Percentiles rank a stretch among this genome's conserved stretches.
phyloP scores from a whole-genome alignment of 2,888 invertebrate species.

The Noctua janthina region DNA sequence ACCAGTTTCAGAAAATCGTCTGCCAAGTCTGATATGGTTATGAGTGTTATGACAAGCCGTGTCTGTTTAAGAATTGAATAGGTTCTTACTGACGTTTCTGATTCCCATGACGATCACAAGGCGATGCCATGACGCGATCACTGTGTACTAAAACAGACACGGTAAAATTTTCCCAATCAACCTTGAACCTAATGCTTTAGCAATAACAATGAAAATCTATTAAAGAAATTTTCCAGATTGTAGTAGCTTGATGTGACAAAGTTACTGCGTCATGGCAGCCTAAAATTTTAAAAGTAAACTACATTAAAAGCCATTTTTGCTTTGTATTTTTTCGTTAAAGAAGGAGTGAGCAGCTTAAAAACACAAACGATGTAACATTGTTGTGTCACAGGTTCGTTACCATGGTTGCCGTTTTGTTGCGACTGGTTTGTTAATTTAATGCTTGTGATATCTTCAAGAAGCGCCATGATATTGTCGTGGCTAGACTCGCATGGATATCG shows the following conservation, averaged over 20 bases:
- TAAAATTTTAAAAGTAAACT: background rate
- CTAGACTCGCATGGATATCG: background rate
- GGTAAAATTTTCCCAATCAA: too few relatives aligned
- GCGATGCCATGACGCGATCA: background rate
- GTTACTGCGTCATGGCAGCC: too few relatives aligned
- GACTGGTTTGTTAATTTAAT: background rate
- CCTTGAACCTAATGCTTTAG: too few relatives aligned
- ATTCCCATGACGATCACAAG: background rate
- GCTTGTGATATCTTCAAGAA: background rate
- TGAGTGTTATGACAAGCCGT: background rate
- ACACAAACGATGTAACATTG: background rate
- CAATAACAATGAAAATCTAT: too few relatives aligned
- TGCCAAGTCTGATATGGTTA: background rate
- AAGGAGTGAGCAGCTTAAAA: background rate
- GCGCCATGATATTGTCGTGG: background rate
- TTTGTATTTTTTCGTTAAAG: background rate
- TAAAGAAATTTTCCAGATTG: too few relatives aligned
- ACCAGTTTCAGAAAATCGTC: background rate
- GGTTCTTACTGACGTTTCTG: background rate
- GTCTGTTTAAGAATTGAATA: background rate
- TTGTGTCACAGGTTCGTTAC: background rate
- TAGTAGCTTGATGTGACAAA: too few relatives aligned
- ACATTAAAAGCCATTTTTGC: background rate
- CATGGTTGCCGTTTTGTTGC: background rate
- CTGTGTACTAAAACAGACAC: too few relatives aligned